A percentile compares a stretch with the other conserved stretches of the same genome.
phyloP scores from a whole-genome alignment of 2,113 vertebrate genomes.

The Urocynchramus pylzowi region DNA sequence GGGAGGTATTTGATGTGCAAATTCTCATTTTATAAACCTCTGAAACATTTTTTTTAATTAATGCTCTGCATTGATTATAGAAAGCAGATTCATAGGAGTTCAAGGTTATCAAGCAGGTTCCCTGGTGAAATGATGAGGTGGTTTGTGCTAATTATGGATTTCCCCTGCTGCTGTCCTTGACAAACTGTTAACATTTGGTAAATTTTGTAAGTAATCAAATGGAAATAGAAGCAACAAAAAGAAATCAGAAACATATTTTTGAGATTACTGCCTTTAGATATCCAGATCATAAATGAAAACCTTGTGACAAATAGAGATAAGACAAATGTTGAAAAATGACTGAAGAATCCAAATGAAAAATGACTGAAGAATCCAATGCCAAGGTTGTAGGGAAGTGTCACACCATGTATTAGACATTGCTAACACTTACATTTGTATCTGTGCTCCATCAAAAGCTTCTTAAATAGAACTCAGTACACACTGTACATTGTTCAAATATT shows the following conservation, averaged over 20 bases:
- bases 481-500: background rate
- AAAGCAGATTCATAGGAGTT: background rate
- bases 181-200: background rate
- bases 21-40: background rate
- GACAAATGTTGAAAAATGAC: background rate
- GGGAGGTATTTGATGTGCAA: background rate
- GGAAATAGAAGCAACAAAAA: background rate
- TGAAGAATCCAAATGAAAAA: background rate
- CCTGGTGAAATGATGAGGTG: background rate
- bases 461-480: background rate
- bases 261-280: background rate
- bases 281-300: background rate
- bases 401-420: background rate
- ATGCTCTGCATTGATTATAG: background rate
- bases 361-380: background rate
- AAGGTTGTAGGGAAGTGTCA: background rate
- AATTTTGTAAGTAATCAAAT: background rate
- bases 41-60: background rate
- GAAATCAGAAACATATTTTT: background rate
- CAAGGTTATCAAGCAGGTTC: background rate
- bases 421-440: background rate
- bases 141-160: background rate
- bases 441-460: background rate
- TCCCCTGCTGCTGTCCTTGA: background rate
- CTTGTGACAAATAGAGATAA: background rate